phyloP scores from a whole-genome alignment of 2,888 invertebrate species.

The Stegana nigrithorax region DNA sequence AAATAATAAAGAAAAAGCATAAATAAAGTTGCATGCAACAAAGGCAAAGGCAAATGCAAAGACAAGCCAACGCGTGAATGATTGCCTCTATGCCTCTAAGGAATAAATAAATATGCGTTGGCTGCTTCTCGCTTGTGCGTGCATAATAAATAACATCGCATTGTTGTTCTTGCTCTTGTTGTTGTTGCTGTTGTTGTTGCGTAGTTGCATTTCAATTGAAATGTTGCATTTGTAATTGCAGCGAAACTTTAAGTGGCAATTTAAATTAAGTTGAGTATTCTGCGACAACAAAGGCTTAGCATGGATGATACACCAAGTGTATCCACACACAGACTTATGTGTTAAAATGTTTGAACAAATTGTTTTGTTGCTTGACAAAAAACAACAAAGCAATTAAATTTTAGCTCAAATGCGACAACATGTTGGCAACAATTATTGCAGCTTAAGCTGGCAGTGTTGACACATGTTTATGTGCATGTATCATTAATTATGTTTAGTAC shows the following conservation, averaged over 20 bases:
- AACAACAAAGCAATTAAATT: constrained; percentile 48
- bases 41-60: background rate
- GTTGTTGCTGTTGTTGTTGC: constrained; percentile 21
- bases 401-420: constrained; percentile 44
- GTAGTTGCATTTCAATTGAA: constrained; percentile 51
- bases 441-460: too few relatives aligned
- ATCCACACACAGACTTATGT: too few relatives aligned
- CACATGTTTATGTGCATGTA: too few relatives aligned
- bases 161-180: background rate
- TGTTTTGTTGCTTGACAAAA: constrained; percentile 7
- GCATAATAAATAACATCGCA: background rate
- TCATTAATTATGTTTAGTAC: too few relatives aligned
- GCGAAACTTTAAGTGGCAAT: constrained; percentile 30
- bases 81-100: background rate
- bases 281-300: background rate
- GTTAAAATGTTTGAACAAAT: too few relatives aligned
- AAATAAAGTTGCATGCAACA: background rate
- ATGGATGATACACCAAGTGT: too few relatives aligned
- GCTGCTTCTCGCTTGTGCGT: too few relatives aligned
- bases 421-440: constrained; percentile 52
- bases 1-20: background rate
- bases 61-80: background rate
- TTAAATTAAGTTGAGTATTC: constrained; percentile 29
- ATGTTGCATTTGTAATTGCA: constrained; percentile 61
- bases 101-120: constrained; percentile 29